These are phyloP conservation scores for Chlorospingus semifuscus DNA, from an alignment of 2,797 vertebrate species.

Conservation along the genomic window DNA sequence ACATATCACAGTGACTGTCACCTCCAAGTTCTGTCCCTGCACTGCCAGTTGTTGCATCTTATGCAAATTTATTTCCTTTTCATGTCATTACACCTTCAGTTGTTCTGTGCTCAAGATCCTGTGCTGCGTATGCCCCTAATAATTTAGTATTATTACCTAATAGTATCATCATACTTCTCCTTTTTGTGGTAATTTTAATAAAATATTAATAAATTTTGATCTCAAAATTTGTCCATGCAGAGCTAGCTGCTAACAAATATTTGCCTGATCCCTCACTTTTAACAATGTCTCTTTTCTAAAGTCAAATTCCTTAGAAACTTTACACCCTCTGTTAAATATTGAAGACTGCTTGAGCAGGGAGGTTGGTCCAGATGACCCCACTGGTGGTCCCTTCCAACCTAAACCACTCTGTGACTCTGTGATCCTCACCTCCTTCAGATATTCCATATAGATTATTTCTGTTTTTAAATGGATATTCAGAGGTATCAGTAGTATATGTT, in stretches of 20 bases:
- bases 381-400: background rate
- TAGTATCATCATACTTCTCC: background rate
- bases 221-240: background rate
- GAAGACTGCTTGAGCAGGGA: background rate
- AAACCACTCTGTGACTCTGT: background rate
- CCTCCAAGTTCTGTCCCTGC: background rate
- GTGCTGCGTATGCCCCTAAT: background rate
- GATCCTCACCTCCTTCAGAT: background rate
- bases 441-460: background rate
- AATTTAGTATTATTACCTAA: background rate
- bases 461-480: background rate
- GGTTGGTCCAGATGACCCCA: background rate
- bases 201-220: background rate
- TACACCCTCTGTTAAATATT: background rate
- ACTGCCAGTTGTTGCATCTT: background rate
- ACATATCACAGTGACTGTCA: background rate
- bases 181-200: background rate
- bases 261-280: background rate
- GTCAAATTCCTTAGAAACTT: background rate
- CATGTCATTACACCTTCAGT: background rate
- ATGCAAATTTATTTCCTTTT: background rate
- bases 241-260: background rate
- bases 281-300: background rate
- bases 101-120: background rate
- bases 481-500: background rate